Evolutionary conservation across 2,113 vertebrate genomes (phyloP).

Genomic region (Oncorhynchus kisutch): DNA sequence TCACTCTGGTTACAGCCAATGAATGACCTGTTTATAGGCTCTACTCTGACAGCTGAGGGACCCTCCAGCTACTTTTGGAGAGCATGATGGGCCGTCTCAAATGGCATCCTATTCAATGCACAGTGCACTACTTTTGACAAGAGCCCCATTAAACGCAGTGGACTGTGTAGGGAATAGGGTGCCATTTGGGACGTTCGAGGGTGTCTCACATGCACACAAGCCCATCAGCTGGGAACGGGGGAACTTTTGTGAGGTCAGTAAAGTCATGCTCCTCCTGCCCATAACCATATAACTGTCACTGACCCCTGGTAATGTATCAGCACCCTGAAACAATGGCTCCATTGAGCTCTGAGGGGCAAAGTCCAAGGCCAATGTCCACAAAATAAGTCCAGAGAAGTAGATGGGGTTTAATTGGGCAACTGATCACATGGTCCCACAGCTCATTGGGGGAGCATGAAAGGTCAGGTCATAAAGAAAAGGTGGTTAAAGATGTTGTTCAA

Average conservation of each 20-base stretch:
- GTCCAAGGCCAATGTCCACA: slow-evolving; percentile 21
- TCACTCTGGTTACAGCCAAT: slow-evolving; percentile 4
- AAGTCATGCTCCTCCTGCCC: slow-evolving; percentile 4
- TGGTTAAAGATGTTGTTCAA: not conserved
- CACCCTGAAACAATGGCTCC: slow-evolving; percentile 22
- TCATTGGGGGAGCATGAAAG: slow-evolving; percentile 9
- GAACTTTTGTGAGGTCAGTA: not conserved
- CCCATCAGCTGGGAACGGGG: not conserved
- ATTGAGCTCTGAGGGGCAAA: slow-evolving; percentile 23
- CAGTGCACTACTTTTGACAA: too few relatives aligned
- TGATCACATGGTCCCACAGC: not conserved
- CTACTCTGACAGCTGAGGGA: not conserved
- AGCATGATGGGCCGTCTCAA: not conserved
- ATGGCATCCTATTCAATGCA: too few relatives aligned
- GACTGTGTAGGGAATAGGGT: not conserved
- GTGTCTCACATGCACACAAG: not conserved
- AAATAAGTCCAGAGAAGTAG: slow-evolving; percentile 30
- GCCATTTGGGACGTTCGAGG: not conserved
- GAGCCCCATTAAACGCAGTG: too few relatives aligned
- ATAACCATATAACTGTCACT: slow-evolving; percentile 12
- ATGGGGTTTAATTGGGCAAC: slow-evolving; percentile 29
- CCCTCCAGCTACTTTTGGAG: not conserved
- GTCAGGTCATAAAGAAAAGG: not conserved
- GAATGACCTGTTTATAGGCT: slow-evolving; percentile 10
- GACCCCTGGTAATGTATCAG: slow-evolving; percentile 3